These are phyloP conservation scores for Dicyrtoma fusca DNA, from an alignment of 2,888 invertebrate species.

Conservation along the genomic window DNA sequence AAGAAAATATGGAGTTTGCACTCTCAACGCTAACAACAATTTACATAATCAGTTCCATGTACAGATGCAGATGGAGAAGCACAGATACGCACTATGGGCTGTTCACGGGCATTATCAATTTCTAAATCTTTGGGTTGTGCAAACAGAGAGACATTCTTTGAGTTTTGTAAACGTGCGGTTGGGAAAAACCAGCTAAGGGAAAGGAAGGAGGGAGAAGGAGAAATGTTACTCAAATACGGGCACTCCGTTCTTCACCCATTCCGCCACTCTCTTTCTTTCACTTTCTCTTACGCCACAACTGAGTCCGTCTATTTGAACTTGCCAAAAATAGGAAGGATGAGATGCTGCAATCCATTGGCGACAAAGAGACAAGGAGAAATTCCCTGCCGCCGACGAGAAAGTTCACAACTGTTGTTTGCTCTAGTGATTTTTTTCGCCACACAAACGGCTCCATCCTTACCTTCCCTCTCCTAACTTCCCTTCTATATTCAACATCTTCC, in stretches of 20 bases:
- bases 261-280: constrained; percentile 1
- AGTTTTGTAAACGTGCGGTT: no score
- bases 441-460: neutral
- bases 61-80: no score
- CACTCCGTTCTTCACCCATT: neutral
- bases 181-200: neutral
- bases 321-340: neutral
- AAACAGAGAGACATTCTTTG: constrained; percentile 2
- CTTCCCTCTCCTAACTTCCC: neutral
- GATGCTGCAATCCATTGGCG: constrained; percentile 19
- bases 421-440: constrained; percentile 37
- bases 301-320: neutral
- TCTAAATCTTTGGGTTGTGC: neutral
- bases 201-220: neutral
- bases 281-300: neutral
- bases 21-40: no score
- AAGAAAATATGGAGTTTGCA: no score
- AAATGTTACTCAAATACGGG: neutral
- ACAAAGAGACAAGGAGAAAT: constrained; percentile 11
- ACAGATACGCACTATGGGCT: no score
- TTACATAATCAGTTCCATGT: no score
- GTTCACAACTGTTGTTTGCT: constrained; percentile 44
- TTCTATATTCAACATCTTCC: neutral
- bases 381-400: constrained; percentile 36
- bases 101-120: no score